phyloP scores from a whole-genome alignment of 1,140 invertebrate genomes.

The Myzus persicae region DNA sequence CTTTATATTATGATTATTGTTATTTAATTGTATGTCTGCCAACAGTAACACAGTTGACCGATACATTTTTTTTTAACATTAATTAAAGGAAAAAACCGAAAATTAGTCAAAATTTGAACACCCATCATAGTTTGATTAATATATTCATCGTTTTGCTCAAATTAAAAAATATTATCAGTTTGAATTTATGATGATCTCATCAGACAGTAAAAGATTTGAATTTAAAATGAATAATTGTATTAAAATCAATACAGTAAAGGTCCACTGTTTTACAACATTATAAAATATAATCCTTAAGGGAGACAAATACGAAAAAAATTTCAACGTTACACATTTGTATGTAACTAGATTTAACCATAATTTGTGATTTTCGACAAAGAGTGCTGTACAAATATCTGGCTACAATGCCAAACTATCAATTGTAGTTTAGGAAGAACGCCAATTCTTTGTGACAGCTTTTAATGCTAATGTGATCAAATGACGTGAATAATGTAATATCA shows the following conservation, averaged over 20 bases:
- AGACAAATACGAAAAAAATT: neutral
- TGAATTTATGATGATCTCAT: too few species aligned
- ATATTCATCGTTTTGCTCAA: too few species aligned
- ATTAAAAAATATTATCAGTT: too few species aligned
- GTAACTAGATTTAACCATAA: neutral
- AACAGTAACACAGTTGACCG: too few species aligned
- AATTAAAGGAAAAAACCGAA: too few species aligned
- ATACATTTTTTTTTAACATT: too few species aligned
- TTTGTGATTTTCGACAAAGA: neutral
- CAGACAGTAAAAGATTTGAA: too few species aligned
- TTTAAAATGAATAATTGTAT: too few species aligned
- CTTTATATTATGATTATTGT: too few species aligned
- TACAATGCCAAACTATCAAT: conserved; percentile 32
- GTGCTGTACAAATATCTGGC: neutral
- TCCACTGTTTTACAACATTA: neutral
- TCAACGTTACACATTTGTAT: neutral
- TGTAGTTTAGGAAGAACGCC: neutral
- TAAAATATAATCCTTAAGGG: too few species aligned
- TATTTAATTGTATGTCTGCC: too few species aligned
- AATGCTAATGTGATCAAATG: neutral
- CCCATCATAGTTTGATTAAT: too few species aligned
- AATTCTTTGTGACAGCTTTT: neutral
- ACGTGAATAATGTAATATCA: neutral
- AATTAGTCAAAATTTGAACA: neutral
- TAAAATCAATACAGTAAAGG: neutral